These are phyloP conservation scores for Saccostrea glomerata DNA, from an alignment of 1,140 invertebrate genomes.

Conservation along the genomic window DNA sequence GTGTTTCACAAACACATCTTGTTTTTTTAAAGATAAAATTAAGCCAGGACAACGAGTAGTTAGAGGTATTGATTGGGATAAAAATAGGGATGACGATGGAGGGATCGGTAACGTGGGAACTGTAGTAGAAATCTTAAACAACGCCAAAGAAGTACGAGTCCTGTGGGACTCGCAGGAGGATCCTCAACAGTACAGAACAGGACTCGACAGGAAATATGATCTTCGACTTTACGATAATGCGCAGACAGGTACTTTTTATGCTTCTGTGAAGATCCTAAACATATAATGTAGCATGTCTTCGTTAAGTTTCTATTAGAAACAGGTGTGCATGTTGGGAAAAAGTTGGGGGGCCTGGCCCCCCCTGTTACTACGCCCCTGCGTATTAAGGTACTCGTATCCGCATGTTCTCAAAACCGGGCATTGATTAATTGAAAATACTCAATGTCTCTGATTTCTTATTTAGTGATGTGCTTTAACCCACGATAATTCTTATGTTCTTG, in stretches of 20 bases:
- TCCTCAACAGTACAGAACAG: constrained; percentile 61
- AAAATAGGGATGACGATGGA: constrained; percentile 49
- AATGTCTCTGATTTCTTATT: too few species aligned
- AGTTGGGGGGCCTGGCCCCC: too few species aligned
- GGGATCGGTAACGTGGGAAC: constrained; percentile 63
- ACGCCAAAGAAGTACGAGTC: constrained; percentile 60
- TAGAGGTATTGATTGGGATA: constrained; percentile 57
- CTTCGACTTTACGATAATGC: constrained; percentile 65
- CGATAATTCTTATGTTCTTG: too few species aligned
- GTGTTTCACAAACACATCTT: neutral
- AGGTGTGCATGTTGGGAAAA: too few species aligned
- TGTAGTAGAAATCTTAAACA: constrained; percentile 55
- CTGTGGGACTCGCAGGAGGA: constrained; percentile 60
- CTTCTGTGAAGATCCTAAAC: too few species aligned
- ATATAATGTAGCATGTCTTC: too few species aligned
- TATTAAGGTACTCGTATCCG: too few species aligned
- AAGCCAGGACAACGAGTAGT: constrained; percentile 51
- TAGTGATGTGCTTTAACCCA: too few species aligned
- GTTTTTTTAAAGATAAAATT: neutral
- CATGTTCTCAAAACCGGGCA: too few species aligned
- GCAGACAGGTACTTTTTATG: constrained; percentile 54
- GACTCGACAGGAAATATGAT: constrained; percentile 63
- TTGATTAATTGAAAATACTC: too few species aligned
- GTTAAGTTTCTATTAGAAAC: too few species aligned
- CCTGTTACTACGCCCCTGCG: too few species aligned